phyloP scores from a whole-genome alignment of 2,888 invertebrate genomes.

The Acleris emargana region DNA sequence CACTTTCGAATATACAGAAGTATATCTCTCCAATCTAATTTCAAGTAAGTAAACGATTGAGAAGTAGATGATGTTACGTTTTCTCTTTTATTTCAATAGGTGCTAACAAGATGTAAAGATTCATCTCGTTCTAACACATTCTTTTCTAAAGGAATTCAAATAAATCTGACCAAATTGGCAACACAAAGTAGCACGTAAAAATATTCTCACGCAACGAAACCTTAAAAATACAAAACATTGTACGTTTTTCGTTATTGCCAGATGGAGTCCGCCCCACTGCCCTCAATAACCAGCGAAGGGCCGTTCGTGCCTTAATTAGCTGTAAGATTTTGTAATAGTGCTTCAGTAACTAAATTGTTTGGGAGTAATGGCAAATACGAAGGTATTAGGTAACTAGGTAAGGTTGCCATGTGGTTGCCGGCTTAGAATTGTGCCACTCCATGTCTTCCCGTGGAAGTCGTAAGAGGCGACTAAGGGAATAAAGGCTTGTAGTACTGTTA shows the following conservation, averaged over 20 bases:
- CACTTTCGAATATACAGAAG: no score
- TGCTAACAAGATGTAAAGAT: no score
- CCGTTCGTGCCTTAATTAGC: slow-evolving; percentile 36
- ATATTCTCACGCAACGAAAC: slow-evolving; percentile 55
- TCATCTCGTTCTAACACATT: not conserved
- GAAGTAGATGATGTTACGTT: no score
- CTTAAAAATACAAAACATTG: slow-evolving; percentile 38
- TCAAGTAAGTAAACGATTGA: no score
- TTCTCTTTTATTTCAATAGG: no score
- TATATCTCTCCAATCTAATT: no score
- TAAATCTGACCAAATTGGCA: slow-evolving; percentile 18
- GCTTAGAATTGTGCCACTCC: no score
- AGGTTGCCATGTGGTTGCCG: no score
- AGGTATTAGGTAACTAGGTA: no score
- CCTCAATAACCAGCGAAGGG: slow-evolving; percentile 52
- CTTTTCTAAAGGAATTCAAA: not conserved
- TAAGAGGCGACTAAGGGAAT: no score
- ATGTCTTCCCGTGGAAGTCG: no score
- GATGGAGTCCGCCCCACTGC: slow-evolving; percentile 69
- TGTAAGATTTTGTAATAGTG: slow-evolving; percentile 30
- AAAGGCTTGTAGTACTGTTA: no score
- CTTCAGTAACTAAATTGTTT: slow-evolving; percentile 3
- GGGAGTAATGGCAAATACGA: not conserved
- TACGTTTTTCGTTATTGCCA: slow-evolving; percentile 53
- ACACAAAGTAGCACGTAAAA: slow-evolving; percentile 13